Base-by-base conservation (phyloP, 2,797 vertebrate genomes). In the Holocentrus rufus region DNA sequence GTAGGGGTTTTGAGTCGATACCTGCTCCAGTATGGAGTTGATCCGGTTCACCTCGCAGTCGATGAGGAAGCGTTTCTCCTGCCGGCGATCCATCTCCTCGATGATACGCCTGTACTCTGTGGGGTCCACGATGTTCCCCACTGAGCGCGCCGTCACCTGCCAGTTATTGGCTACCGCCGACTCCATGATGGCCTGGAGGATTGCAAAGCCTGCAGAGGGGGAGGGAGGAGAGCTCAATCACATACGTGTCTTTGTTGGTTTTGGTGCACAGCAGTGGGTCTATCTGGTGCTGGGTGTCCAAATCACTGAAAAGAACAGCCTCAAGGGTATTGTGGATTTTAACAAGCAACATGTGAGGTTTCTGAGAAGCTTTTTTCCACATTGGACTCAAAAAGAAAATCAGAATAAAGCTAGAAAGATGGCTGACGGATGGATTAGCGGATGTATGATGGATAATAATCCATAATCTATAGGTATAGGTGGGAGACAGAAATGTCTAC, bases 161-260 rank as follows among this genome's bases (percentile, higher is more conserved):
- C 98, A 99, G 92, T 98, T 98, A 90, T 97, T 98, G 89, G 97
- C 96, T 69, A 99, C 97, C 6, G 97, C 97, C 25, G 97, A 96
- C 93, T 98, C 98, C 97, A 99, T 98, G 89, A 99, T 96, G 10
- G 96, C 96, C 92, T 98, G 98, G 82, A 98, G 95, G 90, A 98
- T 96, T 63, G 97, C 94, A 92, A 98, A 98, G 81, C 97, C 97
- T 98, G 89, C 34, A 75, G 72, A 73, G 64, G 65, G 65, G 77
- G 64, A 82, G 61, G 30, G 64, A 76, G 56, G 71, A 74, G 65
- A 77, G 72, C 67, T 47, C 52, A 70, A 69, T 88, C 80, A 87
- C 34, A 65, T 67, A 73, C 34, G 25, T 61, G 46, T 75, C 31
- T 63, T 52, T 31, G 54, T 60, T 67, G 62, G 47, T 73, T 49